Base-by-base conservation (phyloP, 2,113 vertebrate genomes). In the Phrynosoma platyrhinos region DNA sequence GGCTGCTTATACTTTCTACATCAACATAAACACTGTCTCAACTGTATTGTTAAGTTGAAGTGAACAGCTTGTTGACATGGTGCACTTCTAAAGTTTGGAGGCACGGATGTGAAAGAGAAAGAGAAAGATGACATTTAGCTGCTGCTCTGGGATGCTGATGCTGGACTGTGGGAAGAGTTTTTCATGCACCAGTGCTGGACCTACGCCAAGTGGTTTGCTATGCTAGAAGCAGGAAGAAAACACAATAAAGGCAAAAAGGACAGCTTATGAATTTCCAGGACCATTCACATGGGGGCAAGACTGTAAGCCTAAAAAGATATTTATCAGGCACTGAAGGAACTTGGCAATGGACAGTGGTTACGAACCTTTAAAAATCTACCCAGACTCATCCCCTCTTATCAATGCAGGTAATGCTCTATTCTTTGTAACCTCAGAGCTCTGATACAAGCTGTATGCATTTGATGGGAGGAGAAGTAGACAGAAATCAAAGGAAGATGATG, bases 211-310 rank as follows among this genome's bases (percentile, higher is more conserved):
- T 30, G 25, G 92, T 84, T 84, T 93, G 91, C 89, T 94, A 88
- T 79, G 90, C 90, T 91, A 91, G 92, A 94, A 92, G 93, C 88
- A 84, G 85, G 86, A 90, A 81, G 86, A 93, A 95, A 95, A 93
- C 72, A 90, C 42, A 93, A 87, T 87, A 88, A 91, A 81, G 79
- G 90, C 53, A 30, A 27, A 86, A 62, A 89, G 91, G 91, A 89
- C 80, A 87, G 90, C 30, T 47, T 75, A 93, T 91, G 78, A 42
- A 14, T 95, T 95, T 93, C 55, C 7, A 87, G 89, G 84, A 85
- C 82, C 64, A 64, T 92, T 10, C 83, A 81, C 32, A 3, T 69
- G 10, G 36, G 9, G 12, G 47, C 4, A 84, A 93, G 27, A 25
- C 86, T 92, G 91, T 91, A 82, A 86, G 89, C 40, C 9, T 32